Conservation (phyloP, 2,797 vertebrate species). For the Lepus oiostolus region DNA sequence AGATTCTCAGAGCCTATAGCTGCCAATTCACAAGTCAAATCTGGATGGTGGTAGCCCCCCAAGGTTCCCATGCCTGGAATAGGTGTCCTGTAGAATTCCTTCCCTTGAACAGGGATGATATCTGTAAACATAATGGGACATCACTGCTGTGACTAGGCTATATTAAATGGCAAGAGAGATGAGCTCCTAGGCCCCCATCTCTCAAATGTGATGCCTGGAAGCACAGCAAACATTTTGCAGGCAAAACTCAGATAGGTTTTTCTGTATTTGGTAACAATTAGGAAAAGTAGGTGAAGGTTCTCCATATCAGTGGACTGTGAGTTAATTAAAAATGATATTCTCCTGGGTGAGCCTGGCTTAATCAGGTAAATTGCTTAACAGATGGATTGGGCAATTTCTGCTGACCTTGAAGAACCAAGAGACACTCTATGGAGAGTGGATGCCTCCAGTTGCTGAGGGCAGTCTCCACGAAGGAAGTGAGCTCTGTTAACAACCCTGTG, state of each 20-base stretch:
- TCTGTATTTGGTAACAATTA: not conserved
- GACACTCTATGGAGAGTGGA: not conserved
- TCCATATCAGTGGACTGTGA: not conserved
- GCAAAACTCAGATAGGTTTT: not conserved
- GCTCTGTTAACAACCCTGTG: not conserved
- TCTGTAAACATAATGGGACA: not conserved
- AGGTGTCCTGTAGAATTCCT: not conserved
- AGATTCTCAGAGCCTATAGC: not conserved
- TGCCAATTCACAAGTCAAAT: constrained; percentile 6
- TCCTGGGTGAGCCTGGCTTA: not conserved
- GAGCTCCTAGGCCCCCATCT: not conserved
- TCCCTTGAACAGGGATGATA: not conserved
- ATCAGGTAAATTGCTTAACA: not conserved
- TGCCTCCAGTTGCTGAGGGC: not conserved
- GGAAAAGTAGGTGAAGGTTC: not conserved
- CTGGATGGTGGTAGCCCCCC: not conserved
- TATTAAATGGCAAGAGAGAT: not conserved
- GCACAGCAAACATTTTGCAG: not conserved
- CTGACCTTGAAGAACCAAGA: not conserved
- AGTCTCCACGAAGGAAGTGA: not conserved
- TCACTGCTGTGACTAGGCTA: not conserved
- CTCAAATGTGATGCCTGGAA: not conserved
- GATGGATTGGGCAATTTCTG: not conserved
- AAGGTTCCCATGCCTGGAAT: not conserved
- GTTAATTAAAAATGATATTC: not conserved